Evolutionary conservation across 2,888 invertebrate genomes (phyloP).

Genomic region (Hemaris fuciformis): DNA sequence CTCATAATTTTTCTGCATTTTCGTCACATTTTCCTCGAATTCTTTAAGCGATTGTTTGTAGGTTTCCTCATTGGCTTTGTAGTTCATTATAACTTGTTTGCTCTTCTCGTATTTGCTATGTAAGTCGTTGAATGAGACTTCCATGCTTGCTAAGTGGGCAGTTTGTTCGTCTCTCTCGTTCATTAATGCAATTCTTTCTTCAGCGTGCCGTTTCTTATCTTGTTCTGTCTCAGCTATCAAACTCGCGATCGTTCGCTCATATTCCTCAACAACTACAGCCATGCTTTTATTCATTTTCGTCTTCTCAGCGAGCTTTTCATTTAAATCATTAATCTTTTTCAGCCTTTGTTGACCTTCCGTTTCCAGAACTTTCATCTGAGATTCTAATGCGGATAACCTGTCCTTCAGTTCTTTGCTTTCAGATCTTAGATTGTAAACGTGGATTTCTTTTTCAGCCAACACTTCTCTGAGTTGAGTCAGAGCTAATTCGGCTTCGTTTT

Average conservation of each 20-base stretch:
- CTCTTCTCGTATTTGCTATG: constrained; percentile 85
- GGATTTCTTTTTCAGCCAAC: constrained; percentile 79
- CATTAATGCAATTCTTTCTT: constrained; percentile 76
- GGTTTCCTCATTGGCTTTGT: constrained; percentile 84
- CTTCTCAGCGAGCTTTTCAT: constrained; percentile 61
- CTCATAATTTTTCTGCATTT: constrained; percentile 92
- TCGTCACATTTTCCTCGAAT: constrained; percentile 85
- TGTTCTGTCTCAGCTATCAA: constrained; percentile 87
- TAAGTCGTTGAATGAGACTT: constrained; percentile 83
- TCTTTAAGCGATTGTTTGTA: constrained; percentile 85
- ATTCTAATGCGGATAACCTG: constrained; percentile 63
- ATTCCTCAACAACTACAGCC: constrained; percentile 87
- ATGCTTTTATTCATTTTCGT: constrained; percentile 76
- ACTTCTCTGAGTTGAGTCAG: constrained; percentile 73
- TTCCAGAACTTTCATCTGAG: constrained; percentile 62
- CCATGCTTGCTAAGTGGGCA: constrained; percentile 83
- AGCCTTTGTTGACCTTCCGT: constrained; percentile 55
- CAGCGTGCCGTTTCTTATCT: constrained; percentile 82
- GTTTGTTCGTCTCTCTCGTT: constrained; percentile 83
- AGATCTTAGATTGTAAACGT: constrained; percentile 73
- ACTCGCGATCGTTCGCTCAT: constrained; percentile 89
- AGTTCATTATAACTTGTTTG: constrained; percentile 80
- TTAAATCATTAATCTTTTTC: constrained; percentile 63
- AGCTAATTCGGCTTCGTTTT: constrained; percentile 60
- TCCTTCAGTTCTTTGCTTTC: constrained; percentile 74